Evolutionary conservation across 2,888 invertebrate genomes (phyloP), one percentile per base, ranked within the genome.

Genomic region (Pollenia griseotomentosa): DNA sequence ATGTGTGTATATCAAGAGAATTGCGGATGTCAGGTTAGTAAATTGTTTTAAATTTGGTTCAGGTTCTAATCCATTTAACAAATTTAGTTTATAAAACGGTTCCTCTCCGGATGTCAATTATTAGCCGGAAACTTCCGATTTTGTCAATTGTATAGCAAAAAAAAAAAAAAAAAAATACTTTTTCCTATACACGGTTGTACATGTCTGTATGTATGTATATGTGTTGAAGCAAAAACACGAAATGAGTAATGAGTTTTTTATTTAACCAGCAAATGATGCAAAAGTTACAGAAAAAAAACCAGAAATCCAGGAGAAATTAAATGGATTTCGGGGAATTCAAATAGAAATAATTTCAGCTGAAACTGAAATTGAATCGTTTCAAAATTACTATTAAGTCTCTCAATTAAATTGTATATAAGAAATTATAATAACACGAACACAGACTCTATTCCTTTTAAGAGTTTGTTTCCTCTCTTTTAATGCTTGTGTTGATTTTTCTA

Each of bases 101-200:
- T 91, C 90, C 91, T 90, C 90, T 92, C 90, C 91, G 91, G 92
- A 92, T 89, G 90, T 90, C 90, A 90, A 90, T 91, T 90, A 91
- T 92, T 92, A 91, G 90, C 89, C 90, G 65, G 73, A 89, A 90
- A 89, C 89, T 90, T 91, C 91, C 91, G 89, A 88, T 87, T 89
- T 73, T 80, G 59, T 66, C 46, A 46, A 16, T 77, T 84, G 40
- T 33, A 57, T 55, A 48, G 63, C 19, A 61, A 46, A 71, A 77
- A 83, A 73, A 77, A 84, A 55, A 16, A 48, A n/a, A 53, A 42
- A 4, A 84, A 55, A 16, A 55, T 10, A 53, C 23, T 16, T 40
- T 23, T 12, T n/a, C n/a, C 23, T 57, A 40, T n/a, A 44, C 12
- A 19, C 55, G 9, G n/a, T 57, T 33, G 7, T 42, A 16, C 0